Base-by-base conservation (phyloP, 1,140 invertebrate genomes). In the Melanaphis sacchari region DNA sequence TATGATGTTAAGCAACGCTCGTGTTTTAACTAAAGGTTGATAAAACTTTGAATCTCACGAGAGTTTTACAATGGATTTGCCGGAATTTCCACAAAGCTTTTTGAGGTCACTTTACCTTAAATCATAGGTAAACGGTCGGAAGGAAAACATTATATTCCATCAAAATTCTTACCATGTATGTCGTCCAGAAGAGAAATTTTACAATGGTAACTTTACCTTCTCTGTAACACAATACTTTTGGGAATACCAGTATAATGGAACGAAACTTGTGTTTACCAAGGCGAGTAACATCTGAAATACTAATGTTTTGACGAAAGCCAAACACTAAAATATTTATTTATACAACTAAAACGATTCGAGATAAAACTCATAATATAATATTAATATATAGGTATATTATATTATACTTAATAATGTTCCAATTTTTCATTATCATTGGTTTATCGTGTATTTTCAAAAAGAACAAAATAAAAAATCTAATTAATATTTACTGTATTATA, bases 131-230 rank as follows among this genome's bases (percentile, higher is more conserved):
- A 89, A 89, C 49, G 46, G 18, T 52, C 36, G 46, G n/a, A 6
- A 24, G 38, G 46, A 52, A 89, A 54, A 89, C 36, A 89, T 89
- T 89, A 40, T 38, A 26, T 54, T 89, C 36, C 88, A 89, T 54
- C 88, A 38, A 89, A 89, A 89, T 89, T 54, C 88, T 52, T 54
- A 54, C 36, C 49, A 38, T 89, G 88, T 89, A 89, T 36, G 88
- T 40, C 49, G 46, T 38, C 49, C 49, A 26, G 22, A 24, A 49
- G 24, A 89, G 36, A 54, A 22, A 40, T 38, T 38, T 52, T 54
- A 89, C 46, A 89, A 88, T 88, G 18, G 85, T 88, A 88, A 88
- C 41, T 54, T 54, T 89, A 54, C 88, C 46, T 89, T 36, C 0
- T 54, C 36, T 54, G 46, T 54, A 52, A 54, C n/a, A 11, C 36